phyloP scores from a whole-genome alignment of 2,888 invertebrate genomes.

The Frankliniella intonsa region DNA sequence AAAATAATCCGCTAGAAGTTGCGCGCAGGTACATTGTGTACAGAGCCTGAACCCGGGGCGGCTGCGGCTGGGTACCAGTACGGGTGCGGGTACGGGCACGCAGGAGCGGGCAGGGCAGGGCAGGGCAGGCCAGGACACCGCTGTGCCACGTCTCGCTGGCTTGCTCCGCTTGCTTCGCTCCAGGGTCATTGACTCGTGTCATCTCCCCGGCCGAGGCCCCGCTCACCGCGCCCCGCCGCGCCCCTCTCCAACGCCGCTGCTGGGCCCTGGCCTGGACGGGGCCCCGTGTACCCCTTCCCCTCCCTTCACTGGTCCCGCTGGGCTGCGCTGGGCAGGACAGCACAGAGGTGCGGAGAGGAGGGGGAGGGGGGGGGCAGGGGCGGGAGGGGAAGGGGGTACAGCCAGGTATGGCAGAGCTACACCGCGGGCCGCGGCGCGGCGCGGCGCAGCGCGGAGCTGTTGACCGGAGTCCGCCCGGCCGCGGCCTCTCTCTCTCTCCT shows the following conservation, averaged over 20 bases:
- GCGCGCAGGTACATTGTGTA: too few relatives aligned
- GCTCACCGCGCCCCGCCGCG: neutral
- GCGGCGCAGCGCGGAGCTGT: neutral
- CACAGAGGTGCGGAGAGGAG: neutral
- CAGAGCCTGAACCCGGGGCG: too few relatives aligned
- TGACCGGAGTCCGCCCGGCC: neutral
- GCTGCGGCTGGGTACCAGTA: too few relatives aligned
- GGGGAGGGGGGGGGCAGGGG: too few relatives aligned
- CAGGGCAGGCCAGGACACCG: too few relatives aligned
- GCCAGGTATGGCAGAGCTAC: neutral
- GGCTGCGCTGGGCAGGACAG: slow-evolving; percentile 1
- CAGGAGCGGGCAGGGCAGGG: too few relatives aligned
- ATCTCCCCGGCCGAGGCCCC: neutral
- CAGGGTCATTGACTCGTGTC: slow-evolving; percentile 24
- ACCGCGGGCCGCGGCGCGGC: neutral
- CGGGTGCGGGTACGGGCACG: too few relatives aligned
- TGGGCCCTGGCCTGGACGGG: neutral
- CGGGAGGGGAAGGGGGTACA: too few relatives aligned
- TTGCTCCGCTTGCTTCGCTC: slow-evolving; percentile 14
- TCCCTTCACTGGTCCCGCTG: neutral
- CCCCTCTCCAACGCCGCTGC: neutral
- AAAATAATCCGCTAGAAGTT: too few relatives aligned
- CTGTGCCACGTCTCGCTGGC: neutral
- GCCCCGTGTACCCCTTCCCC: neutral
- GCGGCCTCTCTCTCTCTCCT: slow-evolving; percentile 16